phyloP scores from a whole-genome alignment of 2,797 vertebrate genomes.

The Stomatorhinus walkeri region DNA sequence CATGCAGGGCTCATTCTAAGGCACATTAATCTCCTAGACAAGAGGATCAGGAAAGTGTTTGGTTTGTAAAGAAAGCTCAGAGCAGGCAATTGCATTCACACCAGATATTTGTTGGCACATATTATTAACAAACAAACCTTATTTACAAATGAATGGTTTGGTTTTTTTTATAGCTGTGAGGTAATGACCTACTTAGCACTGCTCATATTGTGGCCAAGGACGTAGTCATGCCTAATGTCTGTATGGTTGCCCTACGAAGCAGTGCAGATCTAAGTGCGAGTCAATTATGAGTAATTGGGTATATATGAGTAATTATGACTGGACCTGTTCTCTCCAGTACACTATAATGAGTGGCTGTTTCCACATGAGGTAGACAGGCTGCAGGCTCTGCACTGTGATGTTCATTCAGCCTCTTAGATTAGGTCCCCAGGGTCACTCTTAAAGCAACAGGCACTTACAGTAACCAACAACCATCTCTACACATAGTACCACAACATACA shows the following conservation, averaged over 20 bases:
- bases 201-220: neutral
- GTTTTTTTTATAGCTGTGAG: neutral
- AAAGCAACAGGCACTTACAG: neutral
- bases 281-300: constrained; percentile 1
- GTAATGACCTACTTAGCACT: neutral
- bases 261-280: neutral
- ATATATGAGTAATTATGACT: constrained; percentile 14
- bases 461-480: neutral
- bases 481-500: neutral
- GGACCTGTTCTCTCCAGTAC: neutral
- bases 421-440: neutral
- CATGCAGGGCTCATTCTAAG: neutral
- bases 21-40: neutral
- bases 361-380: neutral
- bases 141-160: neutral
- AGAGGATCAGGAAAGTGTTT: neutral
- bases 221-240: neutral
- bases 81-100: neutral
- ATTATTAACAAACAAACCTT: neutral
- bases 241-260: neutral
- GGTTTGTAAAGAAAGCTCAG: neutral
- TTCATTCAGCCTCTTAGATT: neutral
- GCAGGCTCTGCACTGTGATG: neutral
- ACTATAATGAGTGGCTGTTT: neutral
- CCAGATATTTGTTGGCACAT: neutral